phyloP scores from a whole-genome alignment of 2,113 vertebrate species.

The Ctenomys sociabilis region DNA sequence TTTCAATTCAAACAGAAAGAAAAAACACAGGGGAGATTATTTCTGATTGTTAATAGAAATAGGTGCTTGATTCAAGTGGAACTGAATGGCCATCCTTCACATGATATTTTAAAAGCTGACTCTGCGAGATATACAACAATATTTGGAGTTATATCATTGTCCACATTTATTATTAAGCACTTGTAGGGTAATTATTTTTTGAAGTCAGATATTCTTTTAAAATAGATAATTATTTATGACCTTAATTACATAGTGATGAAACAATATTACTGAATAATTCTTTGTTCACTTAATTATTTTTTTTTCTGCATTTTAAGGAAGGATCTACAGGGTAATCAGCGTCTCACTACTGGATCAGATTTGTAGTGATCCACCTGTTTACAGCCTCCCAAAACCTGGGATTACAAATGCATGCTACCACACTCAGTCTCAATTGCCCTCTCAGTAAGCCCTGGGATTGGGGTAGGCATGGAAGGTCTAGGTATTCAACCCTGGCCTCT shows the following conservation, averaged over 20 bases:
- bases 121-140: slow-evolving; percentile 64
- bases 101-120: slow-evolving; percentile 77
- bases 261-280: background rate
- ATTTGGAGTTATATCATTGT: slow-evolving; percentile 69
- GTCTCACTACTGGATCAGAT: too few species aligned
- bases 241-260: slow-evolving; percentile 73
- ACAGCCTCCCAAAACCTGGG: too few species aligned
- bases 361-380: too few species aligned
- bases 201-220: slow-evolving; percentile 75
- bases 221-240: slow-evolving; percentile 52
- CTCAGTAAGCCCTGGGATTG: too few species aligned
- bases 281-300: background rate
- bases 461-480: too few species aligned
- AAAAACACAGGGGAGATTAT: slow-evolving; percentile 48
- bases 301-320: too few species aligned
- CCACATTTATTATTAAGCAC: slow-evolving; percentile 69
- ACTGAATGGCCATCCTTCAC: slow-evolving; percentile 60
- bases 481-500: too few species aligned
- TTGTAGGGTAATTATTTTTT: slow-evolving; percentile 73
- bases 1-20: slow-evolving; percentile 70
- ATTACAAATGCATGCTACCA: too few species aligned
- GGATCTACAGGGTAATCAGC: too few species aligned
- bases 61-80: slow-evolving; percentile 58
- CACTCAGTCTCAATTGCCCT: too few species aligned
- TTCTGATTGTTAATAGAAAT: slow-evolving; percentile 37